Percentiles rank a stretch among this genome's conserved stretches.
phyloP scores from a whole-genome alignment of 2,888 invertebrate species.

The Drosophila vallismaia region DNA sequence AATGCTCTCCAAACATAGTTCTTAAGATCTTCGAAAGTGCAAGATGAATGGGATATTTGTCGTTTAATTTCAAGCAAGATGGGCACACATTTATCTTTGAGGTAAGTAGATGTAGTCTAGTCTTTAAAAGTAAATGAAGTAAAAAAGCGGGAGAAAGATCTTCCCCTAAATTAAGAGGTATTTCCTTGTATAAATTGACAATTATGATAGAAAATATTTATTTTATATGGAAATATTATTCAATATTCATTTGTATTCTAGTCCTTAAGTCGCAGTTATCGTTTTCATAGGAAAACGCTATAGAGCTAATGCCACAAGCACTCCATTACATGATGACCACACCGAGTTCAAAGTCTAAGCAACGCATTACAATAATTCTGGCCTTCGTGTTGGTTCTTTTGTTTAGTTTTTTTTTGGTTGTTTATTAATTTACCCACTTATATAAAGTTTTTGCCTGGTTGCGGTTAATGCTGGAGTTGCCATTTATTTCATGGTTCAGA shows the following conservation, averaged over 20 bases:
- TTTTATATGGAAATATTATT: background rate
- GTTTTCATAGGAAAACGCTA: no score
- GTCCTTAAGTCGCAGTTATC: slow-evolving; percentile 1
- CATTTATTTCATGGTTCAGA: slow-evolving; percentile 50
- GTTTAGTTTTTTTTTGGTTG: slow-evolving; percentile 24
- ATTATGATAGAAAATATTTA: background rate
- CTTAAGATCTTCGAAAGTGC: slow-evolving; percentile 1
- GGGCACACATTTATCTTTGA: slow-evolving; percentile 13
- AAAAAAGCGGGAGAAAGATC: background rate
- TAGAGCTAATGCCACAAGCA: slow-evolving; percentile 15
- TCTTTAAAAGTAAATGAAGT: background rate
- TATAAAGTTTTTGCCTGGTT: slow-evolving; percentile 42
- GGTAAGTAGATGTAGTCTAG: slow-evolving; percentile 3
- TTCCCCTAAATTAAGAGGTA: background rate
- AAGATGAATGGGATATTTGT: slow-evolving; percentile 27
- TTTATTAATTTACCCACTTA: slow-evolving; percentile 45
- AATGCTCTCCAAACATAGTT: slow-evolving; percentile 28
- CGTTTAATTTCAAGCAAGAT: slow-evolving; percentile 28
- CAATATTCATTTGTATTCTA: slow-evolving; percentile 20
- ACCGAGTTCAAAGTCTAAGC: slow-evolving; percentile 27
- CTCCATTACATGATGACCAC: slow-evolving; percentile 14
- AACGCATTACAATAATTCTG: slow-evolving; percentile 47
- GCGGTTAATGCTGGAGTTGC: slow-evolving; percentile 48
- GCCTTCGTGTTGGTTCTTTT: slow-evolving; percentile 52
- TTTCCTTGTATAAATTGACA: no score